Percentiles rank a stretch among this genome's conserved stretches.
These are phyloP conservation scores for Chrysodeixis includens DNA, from an alignment of 2,888 invertebrate species.

Conservation along the genomic window DNA sequence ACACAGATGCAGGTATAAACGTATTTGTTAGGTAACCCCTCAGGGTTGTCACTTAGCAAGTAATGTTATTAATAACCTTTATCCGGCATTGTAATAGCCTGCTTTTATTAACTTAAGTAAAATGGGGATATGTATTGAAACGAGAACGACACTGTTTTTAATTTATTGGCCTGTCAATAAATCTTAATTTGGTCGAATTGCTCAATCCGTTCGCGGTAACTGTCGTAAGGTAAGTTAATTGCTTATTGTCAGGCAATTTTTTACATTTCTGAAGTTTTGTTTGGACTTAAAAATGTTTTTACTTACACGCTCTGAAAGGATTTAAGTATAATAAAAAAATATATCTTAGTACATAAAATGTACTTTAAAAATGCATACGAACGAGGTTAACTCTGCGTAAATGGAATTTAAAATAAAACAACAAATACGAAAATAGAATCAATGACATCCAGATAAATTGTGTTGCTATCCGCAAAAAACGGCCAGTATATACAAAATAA, in stretches of 20 bases:
- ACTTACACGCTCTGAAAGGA: neutral
- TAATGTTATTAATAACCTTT: neutral
- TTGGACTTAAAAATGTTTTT: neutral
- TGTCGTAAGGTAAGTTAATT: slow-evolving; percentile 1
- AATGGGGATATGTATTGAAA: slow-evolving; percentile 1
- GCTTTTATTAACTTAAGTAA: neutral
- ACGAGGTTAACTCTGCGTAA: neutral
- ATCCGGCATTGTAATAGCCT: neutral
- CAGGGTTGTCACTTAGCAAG: neutral
- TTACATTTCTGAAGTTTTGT: neutral
- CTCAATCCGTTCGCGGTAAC: neutral
- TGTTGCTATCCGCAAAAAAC: neutral
- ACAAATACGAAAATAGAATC: slow-evolving; percentile 14
- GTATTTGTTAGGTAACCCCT: neutral
- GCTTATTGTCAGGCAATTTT: neutral
- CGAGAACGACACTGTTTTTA: neutral
- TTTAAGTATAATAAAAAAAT: no score
- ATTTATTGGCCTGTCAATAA: slow-evolving; percentile 1
- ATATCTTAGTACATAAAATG: neutral
- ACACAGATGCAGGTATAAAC: neutral
- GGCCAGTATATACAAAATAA: slow-evolving; percentile 1
- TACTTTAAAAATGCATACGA: neutral
- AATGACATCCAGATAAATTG: slow-evolving; percentile 1
- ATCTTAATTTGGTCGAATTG: slow-evolving; percentile 7
- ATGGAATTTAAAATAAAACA: neutral